phyloP scores from a whole-genome alignment of 1,140 invertebrate genomes.

The Brachionus calyciflorus region DNA sequence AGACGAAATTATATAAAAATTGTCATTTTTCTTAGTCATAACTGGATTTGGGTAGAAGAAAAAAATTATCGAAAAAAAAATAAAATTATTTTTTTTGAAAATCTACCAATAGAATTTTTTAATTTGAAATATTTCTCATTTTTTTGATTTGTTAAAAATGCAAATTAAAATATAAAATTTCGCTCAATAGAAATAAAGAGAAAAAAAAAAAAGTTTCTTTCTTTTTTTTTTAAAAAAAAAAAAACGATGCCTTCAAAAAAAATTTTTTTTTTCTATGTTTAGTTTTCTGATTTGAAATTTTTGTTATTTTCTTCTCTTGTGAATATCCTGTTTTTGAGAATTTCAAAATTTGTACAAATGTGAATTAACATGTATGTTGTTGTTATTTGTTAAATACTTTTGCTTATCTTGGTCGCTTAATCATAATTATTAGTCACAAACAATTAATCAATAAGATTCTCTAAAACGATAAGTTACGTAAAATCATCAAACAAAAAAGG shows the following conservation, averaged over 20 bases:
- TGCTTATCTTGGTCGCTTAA: slow-evolving; percentile 18
- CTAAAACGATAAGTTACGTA: slow-evolving; percentile 26
- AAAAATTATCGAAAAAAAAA: too few species aligned
- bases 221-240: too few species aligned
- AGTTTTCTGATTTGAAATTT: background rate
- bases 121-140: too few species aligned
- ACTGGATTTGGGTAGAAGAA: too few species aligned
- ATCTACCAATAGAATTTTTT: too few species aligned
- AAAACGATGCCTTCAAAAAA: background rate
- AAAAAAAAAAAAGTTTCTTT: background rate
- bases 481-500: slow-evolving; percentile 6
- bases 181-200: background rate
- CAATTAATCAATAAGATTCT: slow-evolving; percentile 42
- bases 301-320: background rate
- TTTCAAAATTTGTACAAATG: background rate
- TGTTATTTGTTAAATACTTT: too few species aligned
- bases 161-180: too few species aligned
- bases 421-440: slow-evolving; percentile 43
- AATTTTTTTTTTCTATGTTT: background rate
- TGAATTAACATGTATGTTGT: background rate
- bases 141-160: too few species aligned
- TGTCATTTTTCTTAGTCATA: too few species aligned
- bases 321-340: slow-evolving; percentile 11
- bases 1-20: too few species aligned
- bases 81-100: too few species aligned